Evolutionary conservation across 2,113 vertebrate species (phyloP).

Genomic region (Peromyscus leucopus): DNA sequence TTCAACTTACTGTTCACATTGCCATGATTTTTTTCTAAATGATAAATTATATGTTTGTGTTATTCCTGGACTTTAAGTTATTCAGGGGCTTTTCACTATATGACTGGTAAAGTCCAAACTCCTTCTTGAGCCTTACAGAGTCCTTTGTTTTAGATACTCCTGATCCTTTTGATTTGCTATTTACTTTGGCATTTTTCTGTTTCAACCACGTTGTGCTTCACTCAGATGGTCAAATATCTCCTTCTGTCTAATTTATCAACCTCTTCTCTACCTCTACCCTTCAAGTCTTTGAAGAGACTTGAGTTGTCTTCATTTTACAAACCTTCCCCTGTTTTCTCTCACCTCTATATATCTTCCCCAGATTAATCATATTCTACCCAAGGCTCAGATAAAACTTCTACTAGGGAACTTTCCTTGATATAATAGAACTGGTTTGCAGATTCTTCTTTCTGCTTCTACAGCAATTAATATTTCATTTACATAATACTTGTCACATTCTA

Average conservation of each 20-base stretch:
- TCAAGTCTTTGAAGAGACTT: neutral
- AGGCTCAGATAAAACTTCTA: neutral
- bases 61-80: neutral
- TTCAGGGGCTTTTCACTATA: neutral
- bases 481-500: slow-evolving; percentile 59
- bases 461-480: slow-evolving; percentile 64
- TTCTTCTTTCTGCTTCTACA: slow-evolving; percentile 13
- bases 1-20: neutral
- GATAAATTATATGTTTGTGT: neutral
- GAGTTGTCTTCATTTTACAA: slow-evolving; percentile 3
- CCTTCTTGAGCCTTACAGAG: neutral
- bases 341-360: neutral
- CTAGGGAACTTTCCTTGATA: neutral
- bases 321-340: neutral
- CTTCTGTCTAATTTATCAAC: neutral
- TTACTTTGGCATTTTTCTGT: neutral
- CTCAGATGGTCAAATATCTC: neutral
- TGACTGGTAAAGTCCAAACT: neutral
- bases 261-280: neutral
- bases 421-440: neutral
- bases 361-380: neutral
- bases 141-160: neutral
- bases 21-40: slow-evolving; percentile 12
- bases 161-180: neutral
- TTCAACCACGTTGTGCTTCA: neutral